These are phyloP conservation scores for Actias luna DNA, from an alignment of 2,888 invertebrate species.

Conservation along the genomic window DNA sequence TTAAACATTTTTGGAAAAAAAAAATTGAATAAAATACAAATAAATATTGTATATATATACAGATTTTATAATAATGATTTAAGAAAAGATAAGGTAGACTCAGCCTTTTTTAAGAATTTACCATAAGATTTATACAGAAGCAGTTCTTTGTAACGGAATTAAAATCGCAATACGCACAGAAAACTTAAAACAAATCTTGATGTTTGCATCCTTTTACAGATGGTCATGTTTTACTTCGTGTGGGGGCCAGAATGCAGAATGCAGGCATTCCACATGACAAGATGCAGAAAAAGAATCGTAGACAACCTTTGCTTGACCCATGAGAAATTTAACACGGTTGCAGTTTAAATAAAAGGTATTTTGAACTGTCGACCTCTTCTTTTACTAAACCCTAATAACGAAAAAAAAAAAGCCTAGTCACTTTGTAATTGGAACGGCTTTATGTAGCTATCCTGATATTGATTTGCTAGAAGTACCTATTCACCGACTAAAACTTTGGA, in stretches of 20 bases:
- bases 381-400: not conserved
- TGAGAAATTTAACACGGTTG: not conserved
- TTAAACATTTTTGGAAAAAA: too few species aligned
- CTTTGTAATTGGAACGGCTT: slow-evolving; percentile 17
- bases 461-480: slow-evolving; percentile 10
- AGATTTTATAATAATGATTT: too few species aligned
- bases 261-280: slow-evolving; percentile 11
- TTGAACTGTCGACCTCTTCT: slow-evolving; percentile 17
- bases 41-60: too few species aligned
- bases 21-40: too few species aligned
- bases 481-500: slow-evolving; percentile 19
- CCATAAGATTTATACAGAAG: not conserved
- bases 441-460: slow-evolving; percentile 16
- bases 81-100: too few species aligned
- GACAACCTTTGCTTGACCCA: not conserved
- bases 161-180: not conserved
- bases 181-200: not conserved
- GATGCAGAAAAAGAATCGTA: not conserved
- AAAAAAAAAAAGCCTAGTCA: slow-evolving; percentile 17
- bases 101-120: not conserved
- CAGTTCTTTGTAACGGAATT: not conserved
- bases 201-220: slow-evolving; percentile 18
- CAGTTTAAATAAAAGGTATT: slow-evolving; percentile 9
- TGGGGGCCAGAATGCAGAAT: slow-evolving; percentile 20
- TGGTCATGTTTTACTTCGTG: slow-evolving; percentile 14